Evolutionary conservation across 1,140 invertebrate species (phyloP), one percentile per base, ranked within the genome.

Genomic region (Ostrea edulis): DNA sequence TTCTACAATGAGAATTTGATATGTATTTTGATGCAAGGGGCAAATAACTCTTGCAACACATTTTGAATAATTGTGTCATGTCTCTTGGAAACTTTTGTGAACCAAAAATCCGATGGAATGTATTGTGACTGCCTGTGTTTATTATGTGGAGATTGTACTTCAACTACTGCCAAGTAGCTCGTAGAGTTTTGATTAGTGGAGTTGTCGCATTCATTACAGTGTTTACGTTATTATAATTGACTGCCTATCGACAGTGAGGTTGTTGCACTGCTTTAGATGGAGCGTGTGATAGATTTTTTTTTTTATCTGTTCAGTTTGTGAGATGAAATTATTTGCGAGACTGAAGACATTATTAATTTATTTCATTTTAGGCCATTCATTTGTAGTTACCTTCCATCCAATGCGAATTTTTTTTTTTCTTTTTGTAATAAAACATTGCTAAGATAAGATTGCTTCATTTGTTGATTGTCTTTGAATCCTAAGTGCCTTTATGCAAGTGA

Each of bases 381-480:
- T 71, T 71, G 65, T 71, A 71, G 65, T 71, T 71, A 25, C 65
- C 65, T 71, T 71, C 65, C 65, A 71, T 71, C 65, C 65, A 71
- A 22, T 71, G 65, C 65, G 65, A 71, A 22, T 71, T 71, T 58
- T 25, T 71, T 25, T 71, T 71, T 71, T 71, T 71, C n/a, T 71
- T 29, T 71, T 71, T 71, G 22, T 71, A 25, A 71, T 25, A 25
- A 71, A 71, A 71, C 22, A 71, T 71, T 71, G 65, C 65, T 71
- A 71, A 71, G 55, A n/a, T n/a, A n/a, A n/a, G 65, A 71, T 71
- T 71, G 65, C 29, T 71, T 71, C 12, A 22, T 25, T 71, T 71
- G 65, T 71, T 71, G 12, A 22, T 22, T 25, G 12, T n/a, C 25
- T 20, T 58, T 58, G n/a, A n/a, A n/a, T n/a, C n/a, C n/a, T n/a